These are phyloP conservation scores for Graphium colonna DNA, from an alignment of 2,888 invertebrate genomes.

Conservation along the genomic window DNA sequence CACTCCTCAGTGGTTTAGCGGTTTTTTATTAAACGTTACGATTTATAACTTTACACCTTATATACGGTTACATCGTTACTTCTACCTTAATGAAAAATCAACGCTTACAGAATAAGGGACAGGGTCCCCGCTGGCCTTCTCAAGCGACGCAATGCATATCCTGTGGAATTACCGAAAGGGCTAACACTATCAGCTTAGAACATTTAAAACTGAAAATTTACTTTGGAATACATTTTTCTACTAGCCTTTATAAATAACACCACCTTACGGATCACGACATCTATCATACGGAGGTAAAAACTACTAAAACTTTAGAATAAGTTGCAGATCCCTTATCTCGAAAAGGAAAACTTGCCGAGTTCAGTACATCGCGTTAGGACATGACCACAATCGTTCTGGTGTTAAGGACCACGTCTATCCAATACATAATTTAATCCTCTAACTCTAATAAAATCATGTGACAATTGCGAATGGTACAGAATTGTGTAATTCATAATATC, in stretches of 20 bases:
- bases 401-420: conserved; percentile 7
- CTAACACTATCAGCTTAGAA: neutral
- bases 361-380: conserved; percentile 9
- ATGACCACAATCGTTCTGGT: conserved; percentile 15
- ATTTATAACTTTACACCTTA: neutral
- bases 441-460: conserved; percentile 16
- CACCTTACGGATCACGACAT: neutral
- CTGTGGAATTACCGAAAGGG: neutral
- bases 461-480: conserved; percentile 3
- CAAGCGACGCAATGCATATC: neutral
- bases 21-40: neutral
- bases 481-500: conserved; percentile 4
- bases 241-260: neutral
- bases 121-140: neutral
- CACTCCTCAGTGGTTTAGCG: neutral
- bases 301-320: neutral
- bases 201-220: neutral
- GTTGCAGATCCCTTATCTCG: neutral
- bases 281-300: neutral
- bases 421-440: conserved; percentile 10
- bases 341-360: neutral
- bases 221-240: neutral
- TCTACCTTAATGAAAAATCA: neutral
- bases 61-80: neutral
- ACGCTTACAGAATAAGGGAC: neutral